Evolutionary conservation across 1,140 invertebrate genomes (phyloP), one percentile per base, ranked within the genome.

Genomic region (Saccostrea echinata): DNA sequence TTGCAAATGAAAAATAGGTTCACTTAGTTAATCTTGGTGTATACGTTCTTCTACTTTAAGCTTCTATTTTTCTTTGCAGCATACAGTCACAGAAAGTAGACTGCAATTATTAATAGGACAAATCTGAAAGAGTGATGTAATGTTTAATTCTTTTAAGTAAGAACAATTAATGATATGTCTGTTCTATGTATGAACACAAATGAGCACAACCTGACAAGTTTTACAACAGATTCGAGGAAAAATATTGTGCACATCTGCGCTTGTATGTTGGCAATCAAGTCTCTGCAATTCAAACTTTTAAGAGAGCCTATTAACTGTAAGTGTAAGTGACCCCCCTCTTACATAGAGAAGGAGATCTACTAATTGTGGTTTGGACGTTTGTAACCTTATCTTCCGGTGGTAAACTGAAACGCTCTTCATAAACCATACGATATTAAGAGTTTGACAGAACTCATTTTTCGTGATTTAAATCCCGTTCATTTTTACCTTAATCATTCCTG

Each of bases 401-500:
- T 76, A 76, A 76, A 76, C 68, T 8, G 16, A 76, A 33, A 12
- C 16, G 27, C 16, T 9, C 27, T 33, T 76, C 68, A 76, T 16
- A 18, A 43, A 43, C 68, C 33, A 16, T 16, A 33, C 3, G 30
- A 71, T 13, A 76, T 76, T 33, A 68, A 33, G 68, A 33, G 43
- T 27, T 76, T 76, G 68, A 76, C 68, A 76, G 24, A 76, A 76
- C 68, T 27, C 24, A 76, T 76, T 30, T 33, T 76, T 76, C 68
- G 33, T 76, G 68, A 11, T 76, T 76, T 30, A 76, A 33, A 76
- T 76, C 0, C 1, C 27, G 16, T 76, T 43, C 9, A 43, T 43
- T 43, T 27, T 76, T 27, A 76, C 68, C 30, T 76, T 76, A 76
- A 76, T 76, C 27, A 76, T 24, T 76, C 33, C 13, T 61, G 55